Evolutionary conservation across 2,113 vertebrate species (phyloP).

Genomic region (Axis porcinus): DNA sequence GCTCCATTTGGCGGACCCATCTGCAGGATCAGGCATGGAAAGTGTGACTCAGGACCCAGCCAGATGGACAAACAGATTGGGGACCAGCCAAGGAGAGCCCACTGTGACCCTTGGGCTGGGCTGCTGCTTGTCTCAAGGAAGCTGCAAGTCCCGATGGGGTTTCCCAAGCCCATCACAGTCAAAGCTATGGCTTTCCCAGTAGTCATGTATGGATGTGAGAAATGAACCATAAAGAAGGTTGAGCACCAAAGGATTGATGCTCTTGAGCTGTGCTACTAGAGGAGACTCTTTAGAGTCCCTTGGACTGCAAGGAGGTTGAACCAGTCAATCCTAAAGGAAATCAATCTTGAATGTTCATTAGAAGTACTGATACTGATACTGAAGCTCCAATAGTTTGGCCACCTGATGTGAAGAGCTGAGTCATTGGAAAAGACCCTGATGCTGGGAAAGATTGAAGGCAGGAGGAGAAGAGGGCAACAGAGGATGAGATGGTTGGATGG

Average conservation of each 20-base stretch:
- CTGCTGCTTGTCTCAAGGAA: neutral
- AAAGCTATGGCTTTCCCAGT: neutral
- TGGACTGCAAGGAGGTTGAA: neutral
- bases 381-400: neutral
- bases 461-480: neutral
- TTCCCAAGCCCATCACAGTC: neutral
- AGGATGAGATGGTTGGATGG: neutral
- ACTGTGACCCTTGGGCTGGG: accelerated
- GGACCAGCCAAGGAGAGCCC: neutral
- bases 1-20: conserved; percentile 43
- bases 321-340: neutral
- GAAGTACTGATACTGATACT: neutral
- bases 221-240: neutral
- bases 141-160: accelerated
- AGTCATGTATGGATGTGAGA: neutral
- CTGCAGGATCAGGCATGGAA: neutral
- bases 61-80: neutral
- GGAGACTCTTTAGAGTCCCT: neutral
- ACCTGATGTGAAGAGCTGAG: neutral
- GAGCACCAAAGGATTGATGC: accelerated
- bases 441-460: neutral
- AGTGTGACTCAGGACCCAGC: neutral
- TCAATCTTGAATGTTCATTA: neutral
- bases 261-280: neutral
- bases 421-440: neutral